Base-by-base conservation (phyloP, 2,113 vertebrate genomes). In the Epinephelus moara region DNA sequence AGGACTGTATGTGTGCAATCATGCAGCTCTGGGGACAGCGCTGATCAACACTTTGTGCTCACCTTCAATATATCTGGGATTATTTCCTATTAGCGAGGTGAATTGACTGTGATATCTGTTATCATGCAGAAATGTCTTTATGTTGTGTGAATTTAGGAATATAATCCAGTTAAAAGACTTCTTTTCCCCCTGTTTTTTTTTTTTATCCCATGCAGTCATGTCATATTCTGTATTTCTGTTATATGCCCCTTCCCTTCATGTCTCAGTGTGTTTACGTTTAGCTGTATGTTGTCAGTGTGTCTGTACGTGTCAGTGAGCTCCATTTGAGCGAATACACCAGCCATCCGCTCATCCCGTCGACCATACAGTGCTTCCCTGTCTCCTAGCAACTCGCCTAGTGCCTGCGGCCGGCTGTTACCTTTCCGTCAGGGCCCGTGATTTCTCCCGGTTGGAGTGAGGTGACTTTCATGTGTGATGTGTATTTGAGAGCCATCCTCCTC, bases 401-500 rank as follows among this genome's bases (percentile, higher is more conserved):
- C 93, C 93, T 61, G 81, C 71, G 87, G 93, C 90, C 75, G 87
- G 86, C 87, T 91, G 90, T 93, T 93, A 94, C 93, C 92, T 94
- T 95, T 93, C 91, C 69, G 84, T 90, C 89, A 85, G 85, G 82
- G 86, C 87, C 82, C 81, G 66, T 89, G 86, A 93, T 93, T 92
- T 89, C 85, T 93, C 90, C 87, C 77, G 76, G 87, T 91, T 91
- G 89, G 88, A 91, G 85, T 85, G 91, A 94, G 89, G 93, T 88
- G 85, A 92, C 92, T 93, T 94, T 94, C 87, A 93, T 94, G 88
- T 94, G 87, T 84, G 85, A 91, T 94, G 85, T 89, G 84, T 85
- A 78, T 91, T 88, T 85, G 78, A 91, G 89, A 91, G 85, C 66
- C 86, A 40, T 42, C 80, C 70, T 61, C 80, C 70, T 42, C 81